Conservation (phyloP, 1,140 invertebrate genomes). For the Whitmania pigra region DNA sequence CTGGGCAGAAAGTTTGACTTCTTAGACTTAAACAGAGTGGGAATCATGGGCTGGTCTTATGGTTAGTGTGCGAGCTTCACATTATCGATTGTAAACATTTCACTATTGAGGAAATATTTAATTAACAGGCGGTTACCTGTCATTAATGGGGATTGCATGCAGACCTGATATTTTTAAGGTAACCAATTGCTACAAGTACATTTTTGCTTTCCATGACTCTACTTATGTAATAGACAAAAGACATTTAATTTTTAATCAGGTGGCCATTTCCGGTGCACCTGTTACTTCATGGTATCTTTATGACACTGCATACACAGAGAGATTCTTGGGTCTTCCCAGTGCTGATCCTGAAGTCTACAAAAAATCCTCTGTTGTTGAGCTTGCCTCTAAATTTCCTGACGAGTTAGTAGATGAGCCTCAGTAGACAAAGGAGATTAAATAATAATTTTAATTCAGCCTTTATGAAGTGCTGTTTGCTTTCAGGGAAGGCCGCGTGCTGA, state of each 20-base stretch:
- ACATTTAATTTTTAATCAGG: constrained; percentile 35
- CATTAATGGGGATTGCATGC: constrained; percentile 46
- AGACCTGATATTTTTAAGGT: constrained; percentile 47
- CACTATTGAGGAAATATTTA: constrained; percentile 12
- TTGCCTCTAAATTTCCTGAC: constrained; percentile 36
- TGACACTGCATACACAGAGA: constrained; percentile 81
- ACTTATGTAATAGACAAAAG: neutral
- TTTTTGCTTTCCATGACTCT: neutral
- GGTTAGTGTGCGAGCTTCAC: constrained; percentile 48
- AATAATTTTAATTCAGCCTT: neutral
- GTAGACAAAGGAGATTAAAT: neutral
- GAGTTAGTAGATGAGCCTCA: constrained; percentile 32
- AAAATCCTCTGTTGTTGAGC: constrained; percentile 40
- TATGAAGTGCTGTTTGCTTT: constrained; percentile 17
- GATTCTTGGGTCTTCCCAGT: constrained; percentile 87
- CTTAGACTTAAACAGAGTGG: constrained; percentile 80
- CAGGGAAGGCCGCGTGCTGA: constrained; percentile 81
- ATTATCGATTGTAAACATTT: neutral
- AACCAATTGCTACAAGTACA: neutral
- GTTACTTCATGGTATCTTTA: constrained; percentile 87
- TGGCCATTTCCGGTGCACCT: constrained; percentile 85
- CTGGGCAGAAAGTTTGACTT: constrained; percentile 68
- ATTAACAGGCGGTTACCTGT: constrained; percentile 44
- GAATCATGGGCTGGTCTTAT: constrained; percentile 96
- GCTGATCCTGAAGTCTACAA: constrained; percentile 65